Evolutionary conservation across 1,140 invertebrate genomes (phyloP).

Genomic region (Brachionus manjavacas): DNA sequence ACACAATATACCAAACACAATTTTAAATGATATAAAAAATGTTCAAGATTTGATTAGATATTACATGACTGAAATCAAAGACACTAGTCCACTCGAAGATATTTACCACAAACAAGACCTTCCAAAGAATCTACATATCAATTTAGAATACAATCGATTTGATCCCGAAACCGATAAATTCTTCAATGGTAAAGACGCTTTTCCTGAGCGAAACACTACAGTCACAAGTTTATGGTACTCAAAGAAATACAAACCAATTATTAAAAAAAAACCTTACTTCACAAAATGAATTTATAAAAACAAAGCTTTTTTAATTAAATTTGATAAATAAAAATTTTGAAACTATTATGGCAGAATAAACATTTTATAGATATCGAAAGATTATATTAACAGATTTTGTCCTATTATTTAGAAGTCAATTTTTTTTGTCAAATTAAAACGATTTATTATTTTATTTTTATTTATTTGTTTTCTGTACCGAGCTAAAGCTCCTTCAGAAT

Average conservation of each 20-base stretch:
- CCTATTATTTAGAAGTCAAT: no score
- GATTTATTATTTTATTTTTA: no score
- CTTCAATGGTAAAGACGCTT: conserved; percentile 38
- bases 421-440: no score
- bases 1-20: conserved; percentile 28
- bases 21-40: not conserved
- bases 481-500: no score
- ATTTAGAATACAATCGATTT: conserved; percentile 35
- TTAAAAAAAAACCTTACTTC: conserved; percentile 39
- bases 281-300: not conserved
- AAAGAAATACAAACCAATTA: conserved; percentile 38
- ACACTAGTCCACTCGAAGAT: conserved; percentile 30
- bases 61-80: conserved; percentile 6
- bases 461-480: no score
- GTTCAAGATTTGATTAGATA: not conserved
- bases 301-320: not conserved
- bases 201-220: conserved; percentile 37
- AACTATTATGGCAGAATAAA: no score
- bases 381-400: no score
- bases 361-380: no score
- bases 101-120: conserved; percentile 9
- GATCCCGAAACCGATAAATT: conserved; percentile 25
- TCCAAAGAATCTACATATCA: conserved; percentile 28
- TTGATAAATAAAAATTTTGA: not conserved
- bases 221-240: conserved; percentile 41